Conservation (phyloP, 2,888 invertebrate species). For the Plusia festucae region DNA sequence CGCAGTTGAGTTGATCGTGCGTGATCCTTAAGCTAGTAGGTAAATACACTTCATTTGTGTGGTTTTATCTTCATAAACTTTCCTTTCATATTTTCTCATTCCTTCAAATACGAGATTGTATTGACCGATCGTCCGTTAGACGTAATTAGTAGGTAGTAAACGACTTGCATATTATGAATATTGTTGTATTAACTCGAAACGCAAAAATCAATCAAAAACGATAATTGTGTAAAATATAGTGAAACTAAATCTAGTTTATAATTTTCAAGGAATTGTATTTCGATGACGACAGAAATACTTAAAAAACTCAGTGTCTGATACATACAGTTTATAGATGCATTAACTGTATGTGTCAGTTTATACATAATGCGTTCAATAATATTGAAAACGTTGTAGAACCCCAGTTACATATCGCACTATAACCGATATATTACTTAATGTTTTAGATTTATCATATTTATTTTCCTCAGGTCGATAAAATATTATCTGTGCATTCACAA, state of each 20-base stretch:
- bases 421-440: neutral
- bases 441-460: neutral
- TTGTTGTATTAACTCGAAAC: neutral
- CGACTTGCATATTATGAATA: neutral
- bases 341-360: too few relatives aligned
- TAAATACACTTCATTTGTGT: neutral
- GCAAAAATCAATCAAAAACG: neutral
- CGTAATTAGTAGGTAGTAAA: conserved; percentile 3
- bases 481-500: too few relatives aligned
- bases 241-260: neutral
- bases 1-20: neutral
- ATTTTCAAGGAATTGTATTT: neutral
- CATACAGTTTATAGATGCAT: too few relatives aligned
- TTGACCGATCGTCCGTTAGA: conserved; percentile 7
- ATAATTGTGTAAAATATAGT: neutral
- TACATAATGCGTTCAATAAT: neutral
- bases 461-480: too few relatives aligned
- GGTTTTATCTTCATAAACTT: neutral
- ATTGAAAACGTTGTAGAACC: neutral
- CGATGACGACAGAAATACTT: neutral
- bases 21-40: neutral
- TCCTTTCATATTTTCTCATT: neutral
- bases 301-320: too few relatives aligned
- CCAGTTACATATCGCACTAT: neutral
- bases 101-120: neutral